These are phyloP conservation scores for Triops cancriformis DNA, from an alignment of 1,140 invertebrate genomes.

Conservation along the genomic window DNA sequence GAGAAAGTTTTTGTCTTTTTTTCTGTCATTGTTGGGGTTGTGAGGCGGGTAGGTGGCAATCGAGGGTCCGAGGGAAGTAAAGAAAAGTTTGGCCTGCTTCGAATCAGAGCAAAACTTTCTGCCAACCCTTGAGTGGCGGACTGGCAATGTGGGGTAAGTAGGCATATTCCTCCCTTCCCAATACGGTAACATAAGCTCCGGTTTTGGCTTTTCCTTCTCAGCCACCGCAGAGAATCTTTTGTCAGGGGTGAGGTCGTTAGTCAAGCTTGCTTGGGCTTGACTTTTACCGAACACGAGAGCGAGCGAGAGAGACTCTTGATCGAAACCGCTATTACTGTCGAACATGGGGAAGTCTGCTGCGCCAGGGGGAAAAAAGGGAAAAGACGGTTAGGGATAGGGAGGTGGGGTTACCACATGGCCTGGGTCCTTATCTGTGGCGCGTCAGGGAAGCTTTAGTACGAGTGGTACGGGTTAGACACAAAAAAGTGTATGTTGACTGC, in stretches of 20 bases:
- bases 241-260: neutral
- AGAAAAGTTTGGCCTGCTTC: too few species aligned
- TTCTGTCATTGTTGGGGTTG: too few species aligned
- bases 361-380: neutral
- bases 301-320: neutral
- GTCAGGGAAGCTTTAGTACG: neutral
- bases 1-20: neutral
- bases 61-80: too few species aligned
- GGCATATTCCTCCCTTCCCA: neutral
- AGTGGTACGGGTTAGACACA: neutral
- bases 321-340: constrained; percentile 8
- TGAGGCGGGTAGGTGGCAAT: too few species aligned
- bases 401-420: neutral
- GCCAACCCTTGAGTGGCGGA: too few species aligned
- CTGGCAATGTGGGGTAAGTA: neutral
- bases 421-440: neutral
- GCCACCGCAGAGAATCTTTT: neutral
- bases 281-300: neutral
- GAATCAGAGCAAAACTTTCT: too few species aligned
- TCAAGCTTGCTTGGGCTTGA: neutral
- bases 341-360: neutral
- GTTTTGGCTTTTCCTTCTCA: neutral
- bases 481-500: neutral
- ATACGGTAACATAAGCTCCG: neutral
- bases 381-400: too few species aligned